phyloP scores from a whole-genome alignment of 2,888 invertebrate genomes.

The Andrena flavipes region DNA sequence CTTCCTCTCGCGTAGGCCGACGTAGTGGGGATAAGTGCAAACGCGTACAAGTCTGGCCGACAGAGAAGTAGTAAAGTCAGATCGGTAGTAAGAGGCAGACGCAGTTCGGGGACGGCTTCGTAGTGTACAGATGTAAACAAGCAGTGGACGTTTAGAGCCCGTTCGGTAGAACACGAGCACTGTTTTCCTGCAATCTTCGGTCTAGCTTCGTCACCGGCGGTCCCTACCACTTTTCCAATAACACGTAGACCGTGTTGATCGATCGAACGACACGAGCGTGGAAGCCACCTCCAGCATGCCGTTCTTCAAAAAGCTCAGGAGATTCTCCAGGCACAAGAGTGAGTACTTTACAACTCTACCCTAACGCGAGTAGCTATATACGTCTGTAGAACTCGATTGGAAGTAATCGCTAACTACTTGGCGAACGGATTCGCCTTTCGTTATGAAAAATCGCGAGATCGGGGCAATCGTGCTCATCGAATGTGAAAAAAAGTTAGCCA shows the following conservation, averaged over 20 bases:
- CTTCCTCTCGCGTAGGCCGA: slow-evolving; percentile 12
- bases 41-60: slow-evolving; percentile 46
- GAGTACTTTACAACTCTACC: slow-evolving; percentile 62
- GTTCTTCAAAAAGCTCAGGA: slow-evolving; percentile 81
- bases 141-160: slow-evolving; percentile 34
- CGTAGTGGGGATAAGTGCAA: slow-evolving; percentile 59
- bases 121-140: slow-evolving; percentile 49
- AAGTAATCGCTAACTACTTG: too few species aligned
- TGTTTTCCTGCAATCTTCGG: slow-evolving; percentile 10
- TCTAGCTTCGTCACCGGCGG: slow-evolving; percentile 25
- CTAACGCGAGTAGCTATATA: neutral
- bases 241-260: slow-evolving; percentile 16
- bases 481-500: neutral
- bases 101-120: slow-evolving; percentile 21
- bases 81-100: slow-evolving; percentile 44
- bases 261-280: neutral
- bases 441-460: neutral
- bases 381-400: neutral
- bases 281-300: slow-evolving; percentile 71
- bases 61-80: slow-evolving; percentile 44
- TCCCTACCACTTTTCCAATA: neutral
- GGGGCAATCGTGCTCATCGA: neutral
- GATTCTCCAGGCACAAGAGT: slow-evolving; percentile 81
- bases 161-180: slow-evolving; percentile 35
- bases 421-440: neutral